Evolutionary conservation across 2,888 invertebrate genomes (phyloP).

Genomic region (Pterobdella sp.): DNA sequence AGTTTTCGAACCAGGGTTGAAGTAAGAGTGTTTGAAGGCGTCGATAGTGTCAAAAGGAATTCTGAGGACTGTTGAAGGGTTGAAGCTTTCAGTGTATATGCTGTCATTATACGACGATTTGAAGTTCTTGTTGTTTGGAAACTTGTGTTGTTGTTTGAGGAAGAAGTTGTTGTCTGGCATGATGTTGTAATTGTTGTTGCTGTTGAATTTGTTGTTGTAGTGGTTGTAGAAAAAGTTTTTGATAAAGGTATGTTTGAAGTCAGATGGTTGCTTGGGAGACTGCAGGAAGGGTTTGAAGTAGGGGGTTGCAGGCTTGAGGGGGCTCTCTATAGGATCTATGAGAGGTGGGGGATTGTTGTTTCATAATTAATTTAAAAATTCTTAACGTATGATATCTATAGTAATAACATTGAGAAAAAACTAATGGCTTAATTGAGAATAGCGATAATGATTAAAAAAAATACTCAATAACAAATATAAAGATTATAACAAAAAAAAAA

Average conservation of each 20-base stretch:
- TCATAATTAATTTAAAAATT: no score
- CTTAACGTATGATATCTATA: no score
- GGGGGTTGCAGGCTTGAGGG: not conserved
- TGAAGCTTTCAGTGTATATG: conserved; percentile 5
- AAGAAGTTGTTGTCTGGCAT: not conserved
- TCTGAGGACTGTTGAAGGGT: conserved; percentile 3
- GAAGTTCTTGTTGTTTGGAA: not conserved
- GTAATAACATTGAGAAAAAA: no score
- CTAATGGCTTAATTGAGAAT: no score
- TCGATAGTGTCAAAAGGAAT: conserved; percentile 20
- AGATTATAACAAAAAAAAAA: no score
- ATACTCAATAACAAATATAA: no score
- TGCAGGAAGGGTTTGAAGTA: not conserved
- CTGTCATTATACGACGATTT: conserved; percentile 10
- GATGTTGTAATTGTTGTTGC: conserved; percentile 19
- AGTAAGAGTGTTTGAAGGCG: conserved; percentile 26
- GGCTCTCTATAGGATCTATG: not conserved
- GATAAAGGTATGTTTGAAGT: not conserved
- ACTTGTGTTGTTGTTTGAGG: not conserved
- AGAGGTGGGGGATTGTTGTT: not conserved
- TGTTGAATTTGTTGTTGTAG: conserved; percentile 23
- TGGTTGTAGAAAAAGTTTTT: conserved; percentile 7
- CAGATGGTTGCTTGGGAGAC: not conserved
- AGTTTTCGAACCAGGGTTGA: not conserved
- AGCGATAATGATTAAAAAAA: no score